These are phyloP conservation scores for Syrista parreyssii DNA, from an alignment of 2,888 invertebrate species.

Conservation along the genomic window DNA sequence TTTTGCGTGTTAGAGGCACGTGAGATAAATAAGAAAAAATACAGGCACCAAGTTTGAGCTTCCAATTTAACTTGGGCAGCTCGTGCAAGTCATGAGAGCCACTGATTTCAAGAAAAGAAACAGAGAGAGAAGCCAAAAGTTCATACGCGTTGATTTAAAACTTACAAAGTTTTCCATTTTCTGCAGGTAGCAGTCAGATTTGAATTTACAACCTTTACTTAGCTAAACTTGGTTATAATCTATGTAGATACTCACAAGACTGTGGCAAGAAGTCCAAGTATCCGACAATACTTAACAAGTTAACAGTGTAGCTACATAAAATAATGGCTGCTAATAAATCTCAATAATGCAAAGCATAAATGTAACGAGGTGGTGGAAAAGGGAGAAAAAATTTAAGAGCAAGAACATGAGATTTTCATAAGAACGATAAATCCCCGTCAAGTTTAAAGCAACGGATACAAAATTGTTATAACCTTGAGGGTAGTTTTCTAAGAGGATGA, in stretches of 20 bases:
- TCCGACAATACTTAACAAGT: no score
- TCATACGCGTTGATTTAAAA: not conserved
- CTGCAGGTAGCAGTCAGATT: not conserved
- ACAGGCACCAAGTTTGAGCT: not conserved
- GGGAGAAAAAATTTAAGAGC: no score
- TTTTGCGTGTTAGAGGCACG: not conserved
- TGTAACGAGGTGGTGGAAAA: no score
- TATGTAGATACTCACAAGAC: no score
- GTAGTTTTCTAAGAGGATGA: not conserved
- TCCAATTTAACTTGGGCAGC: not conserved
- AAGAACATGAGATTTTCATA: no score
- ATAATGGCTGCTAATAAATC: no score
- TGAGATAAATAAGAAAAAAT: not conserved
- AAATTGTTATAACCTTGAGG: no score
- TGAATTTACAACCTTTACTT: not conserved
- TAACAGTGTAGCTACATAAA: not conserved
- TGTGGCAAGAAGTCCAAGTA: no score
- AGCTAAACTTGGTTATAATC: not conserved
- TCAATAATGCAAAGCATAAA: no score
- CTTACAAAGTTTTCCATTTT: not conserved
- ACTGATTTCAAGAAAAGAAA: not conserved
- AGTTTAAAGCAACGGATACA: no score
- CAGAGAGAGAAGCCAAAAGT: not conserved
- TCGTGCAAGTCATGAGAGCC: not conserved
- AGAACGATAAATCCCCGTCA: no score